Percentiles rank a stretch among this genome's conserved stretches.
phyloP scores from a whole-genome alignment of 2,888 invertebrate genomes.

The Neoascia interrupta region DNA sequence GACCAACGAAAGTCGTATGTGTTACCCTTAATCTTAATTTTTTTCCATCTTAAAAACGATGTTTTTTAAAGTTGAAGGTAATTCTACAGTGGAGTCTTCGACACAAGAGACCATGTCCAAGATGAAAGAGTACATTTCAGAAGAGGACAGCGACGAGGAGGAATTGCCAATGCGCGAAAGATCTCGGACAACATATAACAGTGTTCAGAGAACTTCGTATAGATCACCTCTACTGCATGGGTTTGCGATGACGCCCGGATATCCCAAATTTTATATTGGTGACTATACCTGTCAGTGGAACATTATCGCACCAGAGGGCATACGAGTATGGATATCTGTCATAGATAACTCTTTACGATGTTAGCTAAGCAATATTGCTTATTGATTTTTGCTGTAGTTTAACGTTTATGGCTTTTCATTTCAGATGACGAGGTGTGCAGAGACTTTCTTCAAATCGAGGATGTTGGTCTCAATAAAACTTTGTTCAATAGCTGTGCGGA shows the following conservation, averaged over 20 bases:
- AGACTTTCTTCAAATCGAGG: constrained; percentile 71
- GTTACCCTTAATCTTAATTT: too few relatives aligned
- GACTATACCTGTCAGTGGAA: constrained; percentile 85
- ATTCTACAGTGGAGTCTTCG: too few relatives aligned
- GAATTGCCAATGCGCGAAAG: too few relatives aligned
- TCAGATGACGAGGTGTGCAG: constrained; percentile 71
- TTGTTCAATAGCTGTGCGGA: constrained; percentile 72
- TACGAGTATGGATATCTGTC: constrained; percentile 84
- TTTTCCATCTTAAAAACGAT: too few relatives aligned
- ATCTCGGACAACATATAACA: constrained; percentile 49
- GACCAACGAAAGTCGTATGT: too few relatives aligned
- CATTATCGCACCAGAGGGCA: constrained; percentile 83
- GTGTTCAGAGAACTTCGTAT: constrained; percentile 70
- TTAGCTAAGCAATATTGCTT: constrained; percentile 77
- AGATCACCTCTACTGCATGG: constrained; percentile 79
- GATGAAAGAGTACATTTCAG: not conserved
- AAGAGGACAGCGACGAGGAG: constrained; percentile 3
- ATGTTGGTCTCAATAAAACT: constrained; percentile 54
- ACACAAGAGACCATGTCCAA: too few relatives aligned
- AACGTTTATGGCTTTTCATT: not conserved
- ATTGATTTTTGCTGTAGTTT: not conserved
- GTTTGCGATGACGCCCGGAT: constrained; percentile 86
- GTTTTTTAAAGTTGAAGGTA: too few relatives aligned
- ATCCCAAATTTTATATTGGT: constrained; percentile 87
- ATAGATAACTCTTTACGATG: constrained; percentile 87